Conservation (phyloP, 1,140 invertebrate genomes). For the Leucophenga varia region DNA sequence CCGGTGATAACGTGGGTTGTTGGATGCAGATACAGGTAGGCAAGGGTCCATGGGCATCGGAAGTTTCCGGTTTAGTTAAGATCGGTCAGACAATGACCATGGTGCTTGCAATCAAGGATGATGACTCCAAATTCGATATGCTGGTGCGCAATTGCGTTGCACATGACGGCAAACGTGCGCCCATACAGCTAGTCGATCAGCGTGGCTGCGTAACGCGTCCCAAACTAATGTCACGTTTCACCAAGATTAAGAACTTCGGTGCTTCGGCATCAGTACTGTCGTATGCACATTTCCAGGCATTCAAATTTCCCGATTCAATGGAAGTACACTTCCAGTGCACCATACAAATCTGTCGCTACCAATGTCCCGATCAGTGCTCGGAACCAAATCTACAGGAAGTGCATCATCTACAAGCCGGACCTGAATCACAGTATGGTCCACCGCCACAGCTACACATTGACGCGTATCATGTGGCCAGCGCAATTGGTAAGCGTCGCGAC, state of each 20-base stretch:
- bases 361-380: slow-evolving; percentile 87
- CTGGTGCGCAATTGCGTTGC: slow-evolving; percentile 91
- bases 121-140: slow-evolving; percentile 96
- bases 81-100: slow-evolving; percentile 97
- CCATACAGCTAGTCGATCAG: slow-evolving; percentile 93
- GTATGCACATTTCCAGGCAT: slow-evolving; percentile 92
- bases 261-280: slow-evolving; percentile 87
- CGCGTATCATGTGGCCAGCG: slow-evolving; percentile 59
- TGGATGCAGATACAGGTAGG: slow-evolving; percentile 95
- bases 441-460: slow-evolving; percentile 62
- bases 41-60: slow-evolving; percentile 93
- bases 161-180: slow-evolving; percentile 89
- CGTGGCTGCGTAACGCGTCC: slow-evolving; percentile 88
- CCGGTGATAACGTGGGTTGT: slow-evolving; percentile 92
- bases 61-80: slow-evolving; percentile 91
- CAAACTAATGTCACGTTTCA: slow-evolving; percentile 91
- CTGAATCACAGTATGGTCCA: slow-evolving; percentile 70
- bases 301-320: slow-evolving; percentile 96
- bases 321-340: slow-evolving; percentile 96
- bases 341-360: slow-evolving; percentile 90
- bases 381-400: slow-evolving; percentile 61
- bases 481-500: slow-evolving; percentile 68
- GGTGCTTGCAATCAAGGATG: slow-evolving; percentile 94
- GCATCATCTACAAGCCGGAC: slow-evolving; percentile 58
- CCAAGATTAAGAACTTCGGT: slow-evolving; percentile 94